A percentile compares a stretch with the other conserved stretches of the same genome.
Evolutionary conservation across 1,140 invertebrate species (phyloP).

Genomic region (Drosophila ambigua): DNA sequence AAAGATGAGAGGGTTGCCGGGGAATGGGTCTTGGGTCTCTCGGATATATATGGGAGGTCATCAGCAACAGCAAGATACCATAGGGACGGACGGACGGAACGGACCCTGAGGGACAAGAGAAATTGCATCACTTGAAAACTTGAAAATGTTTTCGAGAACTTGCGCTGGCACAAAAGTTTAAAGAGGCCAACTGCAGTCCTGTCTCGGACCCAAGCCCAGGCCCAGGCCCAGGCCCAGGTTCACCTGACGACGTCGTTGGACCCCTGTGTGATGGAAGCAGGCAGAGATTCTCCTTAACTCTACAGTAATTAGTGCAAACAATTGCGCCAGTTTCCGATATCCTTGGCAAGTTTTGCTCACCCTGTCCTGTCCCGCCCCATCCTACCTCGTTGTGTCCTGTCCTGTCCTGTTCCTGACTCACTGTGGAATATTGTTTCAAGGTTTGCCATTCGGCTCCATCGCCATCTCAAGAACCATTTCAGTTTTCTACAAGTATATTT

Average conservation of each 20-base stretch:
- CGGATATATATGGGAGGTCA: too few species aligned
- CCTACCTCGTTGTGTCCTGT: not conserved
- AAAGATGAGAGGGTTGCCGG: not conserved
- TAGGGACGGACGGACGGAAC: too few species aligned
- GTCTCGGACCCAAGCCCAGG: not conserved
- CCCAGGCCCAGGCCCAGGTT: too few species aligned
- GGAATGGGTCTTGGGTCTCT: too few species aligned
- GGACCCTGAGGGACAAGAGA: slow-evolving; percentile 15
- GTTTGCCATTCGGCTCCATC: slow-evolving; percentile 14
- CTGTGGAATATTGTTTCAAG: slow-evolving; percentile 69
- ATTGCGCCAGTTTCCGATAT: slow-evolving; percentile 68
- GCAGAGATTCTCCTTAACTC: slow-evolving; percentile 1
- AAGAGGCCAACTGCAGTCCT: slow-evolving; percentile 55
- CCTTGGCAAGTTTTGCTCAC: slow-evolving; percentile 48
- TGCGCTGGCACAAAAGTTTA: slow-evolving; percentile 57
- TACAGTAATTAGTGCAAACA: slow-evolving; percentile 79
- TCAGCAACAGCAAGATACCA: too few species aligned
- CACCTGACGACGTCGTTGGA: not conserved
- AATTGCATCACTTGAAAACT: slow-evolving; percentile 80
- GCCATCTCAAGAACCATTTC: slow-evolving; percentile 8
- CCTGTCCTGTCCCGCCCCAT: too few species aligned
- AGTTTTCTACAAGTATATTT: slow-evolving; percentile 9
- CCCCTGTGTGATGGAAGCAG: not conserved
- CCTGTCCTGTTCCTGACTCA: slow-evolving; percentile 13
- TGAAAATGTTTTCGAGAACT: slow-evolving; percentile 78